Percentiles rank a stretch among this genome's conserved stretches.
These are phyloP conservation scores for Hoplodrina blanda DNA, from an alignment of 2,888 invertebrate species.

Conservation along the genomic window DNA sequence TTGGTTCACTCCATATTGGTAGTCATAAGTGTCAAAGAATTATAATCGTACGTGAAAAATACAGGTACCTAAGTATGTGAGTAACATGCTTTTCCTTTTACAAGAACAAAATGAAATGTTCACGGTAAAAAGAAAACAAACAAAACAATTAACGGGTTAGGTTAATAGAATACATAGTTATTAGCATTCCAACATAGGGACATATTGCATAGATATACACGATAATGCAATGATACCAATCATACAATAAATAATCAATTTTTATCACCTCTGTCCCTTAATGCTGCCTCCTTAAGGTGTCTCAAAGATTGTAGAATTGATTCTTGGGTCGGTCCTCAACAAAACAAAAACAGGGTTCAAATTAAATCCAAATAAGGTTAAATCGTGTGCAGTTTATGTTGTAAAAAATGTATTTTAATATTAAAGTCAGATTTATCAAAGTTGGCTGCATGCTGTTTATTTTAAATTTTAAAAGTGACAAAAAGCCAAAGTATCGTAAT, in stretches of 20 bases:
- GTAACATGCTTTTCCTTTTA: slow-evolving; percentile 53
- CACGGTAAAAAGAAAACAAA: slow-evolving; percentile 37
- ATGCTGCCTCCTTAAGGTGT: slow-evolving; percentile 82
- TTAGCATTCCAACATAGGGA: slow-evolving; percentile 49
- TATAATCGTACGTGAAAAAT: slow-evolving; percentile 8
- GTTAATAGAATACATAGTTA: slow-evolving; percentile 52
- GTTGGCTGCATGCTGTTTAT: slow-evolving; percentile 58
- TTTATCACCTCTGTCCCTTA: slow-evolving; percentile 81
- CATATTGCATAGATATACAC: slow-evolving; percentile 59
- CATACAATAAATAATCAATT: slow-evolving; percentile 71
- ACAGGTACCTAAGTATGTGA: slow-evolving; percentile 16
- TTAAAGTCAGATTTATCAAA: slow-evolving; percentile 56
- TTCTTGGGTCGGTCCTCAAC: slow-evolving; percentile 83
- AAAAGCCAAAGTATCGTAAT: slow-evolving; percentile 50
- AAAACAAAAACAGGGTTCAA: slow-evolving; percentile 78
- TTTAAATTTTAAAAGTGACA: slow-evolving; percentile 41
- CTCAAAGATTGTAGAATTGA: slow-evolving; percentile 82
- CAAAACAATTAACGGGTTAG: slow-evolving; percentile 36
- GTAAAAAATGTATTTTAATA: slow-evolving; percentile 60
- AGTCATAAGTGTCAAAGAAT: neutral
- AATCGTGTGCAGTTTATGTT: slow-evolving; percentile 65
- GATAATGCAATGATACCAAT: slow-evolving; percentile 65
- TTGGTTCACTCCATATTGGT: slow-evolving; percentile 35
- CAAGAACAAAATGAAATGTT: slow-evolving; percentile 41
- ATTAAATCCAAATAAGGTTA: slow-evolving; percentile 69